phyloP scores from a whole-genome alignment of 2,113 vertebrate genomes.

The Varanus komodoensis region DNA sequence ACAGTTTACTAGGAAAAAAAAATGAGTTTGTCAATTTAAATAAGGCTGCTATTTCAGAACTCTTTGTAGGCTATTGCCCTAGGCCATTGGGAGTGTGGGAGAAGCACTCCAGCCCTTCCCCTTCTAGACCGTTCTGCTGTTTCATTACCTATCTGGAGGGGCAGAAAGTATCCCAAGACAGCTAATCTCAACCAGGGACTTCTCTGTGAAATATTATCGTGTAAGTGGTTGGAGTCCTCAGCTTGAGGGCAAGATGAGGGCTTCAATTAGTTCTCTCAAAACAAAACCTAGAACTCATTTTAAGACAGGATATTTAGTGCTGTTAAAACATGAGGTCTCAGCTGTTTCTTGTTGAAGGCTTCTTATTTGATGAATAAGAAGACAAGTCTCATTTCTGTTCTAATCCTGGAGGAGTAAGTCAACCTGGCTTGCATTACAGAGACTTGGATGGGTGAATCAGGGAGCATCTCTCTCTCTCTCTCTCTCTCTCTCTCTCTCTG shows the following conservation, averaged over 20 bases:
- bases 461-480: no score
- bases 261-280: neutral
- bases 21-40: neutral
- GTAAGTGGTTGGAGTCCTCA: neutral
- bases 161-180: neutral
- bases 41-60: neutral
- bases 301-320: neutral
- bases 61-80: neutral
- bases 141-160: neutral
- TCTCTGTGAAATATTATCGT: neutral
- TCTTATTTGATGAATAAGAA: neutral
- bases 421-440: no score
- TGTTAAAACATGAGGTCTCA: neutral
- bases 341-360: neutral
- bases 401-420: no score
- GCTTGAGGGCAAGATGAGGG: neutral
- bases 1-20: neutral
- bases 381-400: no score
- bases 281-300: neutral
- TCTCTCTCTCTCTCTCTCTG: no score
- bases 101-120: neutral
- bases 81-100: neutral
- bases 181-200: neutral
- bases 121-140: neutral
- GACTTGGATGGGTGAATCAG: no score